Base-by-base conservation (phyloP, 1,140 invertebrate genomes). In the Habropoda laboriosa region DNA sequence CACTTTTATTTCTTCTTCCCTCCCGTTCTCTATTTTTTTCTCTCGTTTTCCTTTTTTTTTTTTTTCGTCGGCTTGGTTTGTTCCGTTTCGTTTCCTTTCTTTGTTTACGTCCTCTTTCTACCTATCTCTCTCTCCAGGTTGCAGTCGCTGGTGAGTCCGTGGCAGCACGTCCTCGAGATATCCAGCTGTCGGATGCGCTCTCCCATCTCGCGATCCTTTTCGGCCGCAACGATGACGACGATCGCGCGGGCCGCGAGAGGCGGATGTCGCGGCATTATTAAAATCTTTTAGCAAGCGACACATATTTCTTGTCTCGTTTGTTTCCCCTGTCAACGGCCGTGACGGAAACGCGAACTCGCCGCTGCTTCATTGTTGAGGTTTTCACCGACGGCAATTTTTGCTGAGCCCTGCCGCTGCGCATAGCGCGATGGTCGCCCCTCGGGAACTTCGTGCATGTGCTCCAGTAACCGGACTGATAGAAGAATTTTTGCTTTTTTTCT, bases 251-350 rank as follows among this genome's bases (percentile, higher is more conserved):
- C 13, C 40, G 27, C 47, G 47, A 47, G 38, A n/a, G 12, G 5
- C 30, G 55, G 32, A 24, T 21, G 27, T 7, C 38, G 32, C 32
- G 35, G 49, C 18, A 53, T 76, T 67, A 76, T 67, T 66, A 66
- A 53, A 67, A 76, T 76, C 38, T 67, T 76, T 67, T 76, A 76
- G 27, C 21, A 49, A 18, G 35, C 51, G 73, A 67, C 73, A 67
- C 73, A 12, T 51, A 40, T 76, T 67, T 35, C 49, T 53, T n/a
- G 49, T 30, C 35, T 21, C 40, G 40, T 38, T 63, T 63, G 57
- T 45, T 61, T 18, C 45, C 7, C 18, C 60, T 42, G 60, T 27
- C 60, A 30, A 5, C 49, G 47, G 38, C 12, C 4, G 68, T 18
- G 38, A 30, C 21, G 68, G 12, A n/a, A 55, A 5, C 57, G 42